Evolutionary conservation across 2,888 invertebrate genomes (phyloP), one percentile per base, ranked within the genome.

Genomic region (Drosophila merina): DNA sequence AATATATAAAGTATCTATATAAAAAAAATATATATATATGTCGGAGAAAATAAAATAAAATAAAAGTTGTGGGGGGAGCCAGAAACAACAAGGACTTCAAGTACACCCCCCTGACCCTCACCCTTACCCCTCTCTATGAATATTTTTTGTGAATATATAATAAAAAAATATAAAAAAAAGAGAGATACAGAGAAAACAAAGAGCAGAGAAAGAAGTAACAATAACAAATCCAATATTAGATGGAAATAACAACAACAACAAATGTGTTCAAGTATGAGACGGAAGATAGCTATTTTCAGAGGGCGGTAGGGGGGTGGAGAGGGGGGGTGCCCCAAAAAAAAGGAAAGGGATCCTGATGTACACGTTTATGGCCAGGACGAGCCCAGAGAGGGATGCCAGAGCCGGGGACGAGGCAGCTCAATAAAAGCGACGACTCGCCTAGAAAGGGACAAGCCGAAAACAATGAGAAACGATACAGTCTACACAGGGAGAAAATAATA

Each of bases 201-300:
- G 72, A 75, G 28, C 42, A 62, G 44, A 52, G 58, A 52, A 75
- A 70, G 64, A 77, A 75, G 83, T 83, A 83, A 83, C 83, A 86
- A 86, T 83, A 83, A 78, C 86, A 83, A 83, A 83, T 83, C 80
- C 86, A 80, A 83, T 83, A 83, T 83, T 80, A 83, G 78, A 80
- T 74, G 84, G 75, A 78, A 71, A 74, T 75, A 74, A 79, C 77
- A 82, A 77, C 81, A 81, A 20, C 20, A 20, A 20, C 20, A 20
- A 71, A 72, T 20, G 77, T 76, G 69, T 72, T 72, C 68, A 72
- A 85, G 86, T 76, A 69, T 66, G 50, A 71, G 47, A 6, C 8
- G 8, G 10, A 48, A 48, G 26, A 10, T 38, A 26, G 44, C 44
- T 42, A 44, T 25, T 44, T 44, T 9, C 14, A 14, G 14, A 14